Evolutionary conservation across 2,888 invertebrate species (phyloP), one percentile per base, ranked within the genome.

Genomic region (Drosophila paramelanica): DNA sequence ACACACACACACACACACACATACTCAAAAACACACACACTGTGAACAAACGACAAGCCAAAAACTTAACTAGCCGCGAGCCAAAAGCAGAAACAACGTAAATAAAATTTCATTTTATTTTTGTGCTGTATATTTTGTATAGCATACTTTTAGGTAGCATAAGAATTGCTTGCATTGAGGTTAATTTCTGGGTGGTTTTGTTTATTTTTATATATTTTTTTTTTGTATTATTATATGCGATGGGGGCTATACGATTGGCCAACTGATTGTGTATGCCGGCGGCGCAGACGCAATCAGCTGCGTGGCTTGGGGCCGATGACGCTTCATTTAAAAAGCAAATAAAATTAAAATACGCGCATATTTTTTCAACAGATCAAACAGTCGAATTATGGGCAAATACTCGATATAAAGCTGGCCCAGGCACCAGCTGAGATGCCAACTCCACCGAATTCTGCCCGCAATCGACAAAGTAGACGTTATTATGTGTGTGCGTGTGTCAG

Each of bases 291-390:
- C 88, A 83, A 83, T 83, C 83, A 83, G 88, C 68, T 86, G 83
- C 53, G 31, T 66, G 73, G 80, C 88, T 52, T 43, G 64, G 61
- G 77, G 86, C 72, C 66, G 61, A 41, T 73, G 88, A 69, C 56
- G 83, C 88, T 88, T 83, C 88, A 88, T 83, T 83, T 88, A 88
- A 83, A 83, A 88, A 88, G 86, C 83, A 83, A 83, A 83, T 88
- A 83, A 83, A 83, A 83, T 83, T 88, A 83, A 83, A 83, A 83
- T 83, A 83, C 83, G 74, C 82, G 79, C 83, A 81, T 69, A 77
- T 82, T 77, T 81, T 78, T 81, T 81, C 66, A 72, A 42, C 82
- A 85, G 85, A 81, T 84, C 80, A 81, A 81, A 85, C 85, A 81
- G 75, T 64, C 84, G 80, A 85, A 85, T 81, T 81, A 81, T 81